Evolutionary conservation across 1,140 invertebrate genomes (phyloP).

Genomic region (Microplitis mediator): DNA sequence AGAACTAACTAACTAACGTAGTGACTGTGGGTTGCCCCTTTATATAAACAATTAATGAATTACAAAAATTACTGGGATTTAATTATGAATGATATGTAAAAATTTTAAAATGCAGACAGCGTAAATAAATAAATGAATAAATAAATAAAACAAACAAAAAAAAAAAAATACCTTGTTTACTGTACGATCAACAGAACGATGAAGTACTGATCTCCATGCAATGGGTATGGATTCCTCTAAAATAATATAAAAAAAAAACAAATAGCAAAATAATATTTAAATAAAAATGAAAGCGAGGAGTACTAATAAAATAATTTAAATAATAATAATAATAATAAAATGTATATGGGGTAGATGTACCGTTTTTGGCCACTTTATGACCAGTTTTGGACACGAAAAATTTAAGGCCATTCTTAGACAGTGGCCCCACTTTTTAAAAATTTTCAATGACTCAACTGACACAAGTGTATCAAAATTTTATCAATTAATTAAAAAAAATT

Average conservation of each 20-base stretch:
- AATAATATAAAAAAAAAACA: constrained; percentile 55
- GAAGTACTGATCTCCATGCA: constrained; percentile 61
- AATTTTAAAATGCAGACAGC: background rate
- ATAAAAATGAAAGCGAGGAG: constrained; percentile 9
- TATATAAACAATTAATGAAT: background rate
- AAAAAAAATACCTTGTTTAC: constrained; percentile 47
- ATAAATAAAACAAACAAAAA: constrained; percentile 39
- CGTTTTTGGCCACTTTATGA: no score
- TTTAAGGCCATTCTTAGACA: no score
- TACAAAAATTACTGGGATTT: background rate
- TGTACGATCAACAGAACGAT: constrained; percentile 55
- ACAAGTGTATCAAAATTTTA: no score
- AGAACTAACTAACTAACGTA: no score
- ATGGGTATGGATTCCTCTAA: constrained; percentile 59
- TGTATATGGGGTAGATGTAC: no score
- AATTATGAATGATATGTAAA: background rate
- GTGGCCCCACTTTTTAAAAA: no score
- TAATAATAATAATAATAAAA: background rate
- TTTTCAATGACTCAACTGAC: no score
- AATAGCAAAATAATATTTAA: constrained; percentile 24
- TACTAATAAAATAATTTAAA: background rate
- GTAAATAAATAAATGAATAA: constrained; percentile 28
- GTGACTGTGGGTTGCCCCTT: no score
- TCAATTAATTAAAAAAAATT: no score
- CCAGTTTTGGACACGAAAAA: no score